Percentiles rank a stretch among this genome's conserved stretches.
Conservation (phyloP, 2,888 invertebrate species). For the Coenonympha glycerion region DNA sequence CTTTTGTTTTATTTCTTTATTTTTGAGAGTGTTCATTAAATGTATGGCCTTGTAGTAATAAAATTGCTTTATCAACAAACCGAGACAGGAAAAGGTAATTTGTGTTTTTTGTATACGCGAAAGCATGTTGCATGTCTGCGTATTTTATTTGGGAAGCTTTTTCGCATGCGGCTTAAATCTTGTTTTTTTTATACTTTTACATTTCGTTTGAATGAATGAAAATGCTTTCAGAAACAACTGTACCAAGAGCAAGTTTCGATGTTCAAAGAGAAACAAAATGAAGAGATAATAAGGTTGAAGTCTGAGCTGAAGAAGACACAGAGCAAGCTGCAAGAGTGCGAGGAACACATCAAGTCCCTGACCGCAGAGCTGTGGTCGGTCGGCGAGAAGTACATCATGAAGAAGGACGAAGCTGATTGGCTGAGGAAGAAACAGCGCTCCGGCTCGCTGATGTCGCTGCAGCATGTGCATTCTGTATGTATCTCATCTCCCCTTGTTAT, state of each 20-base stretch:
- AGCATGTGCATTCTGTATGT: constrained; percentile 61
- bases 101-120: constrained; percentile 25
- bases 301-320: constrained; percentile 71
- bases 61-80: constrained; percentile 21
- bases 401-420: constrained; percentile 75
- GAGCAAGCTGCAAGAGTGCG: constrained; percentile 63
- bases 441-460: constrained; percentile 65
- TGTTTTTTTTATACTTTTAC: not conserved
- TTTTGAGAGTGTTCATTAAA: constrained; percentile 46
- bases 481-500: too few species aligned
- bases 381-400: constrained; percentile 76
- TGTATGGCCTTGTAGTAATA: constrained; percentile 36
- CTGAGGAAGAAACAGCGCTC: constrained; percentile 54
- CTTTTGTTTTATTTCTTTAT: constrained; percentile 59
- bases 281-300: constrained; percentile 67
- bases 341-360: constrained; percentile 59
- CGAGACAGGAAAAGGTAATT: constrained; percentile 51
- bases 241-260: constrained; percentile 78
- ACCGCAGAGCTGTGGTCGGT: constrained; percentile 78
- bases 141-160: not conserved
- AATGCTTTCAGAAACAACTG: constrained; percentile 70
- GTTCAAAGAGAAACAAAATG: constrained; percentile 67
- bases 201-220: not conserved
- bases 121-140: constrained; percentile 9
- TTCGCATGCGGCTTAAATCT: not conserved